phyloP scores from a whole-genome alignment of 2,113 vertebrate genomes.

The Zosterops japonicus region DNA sequence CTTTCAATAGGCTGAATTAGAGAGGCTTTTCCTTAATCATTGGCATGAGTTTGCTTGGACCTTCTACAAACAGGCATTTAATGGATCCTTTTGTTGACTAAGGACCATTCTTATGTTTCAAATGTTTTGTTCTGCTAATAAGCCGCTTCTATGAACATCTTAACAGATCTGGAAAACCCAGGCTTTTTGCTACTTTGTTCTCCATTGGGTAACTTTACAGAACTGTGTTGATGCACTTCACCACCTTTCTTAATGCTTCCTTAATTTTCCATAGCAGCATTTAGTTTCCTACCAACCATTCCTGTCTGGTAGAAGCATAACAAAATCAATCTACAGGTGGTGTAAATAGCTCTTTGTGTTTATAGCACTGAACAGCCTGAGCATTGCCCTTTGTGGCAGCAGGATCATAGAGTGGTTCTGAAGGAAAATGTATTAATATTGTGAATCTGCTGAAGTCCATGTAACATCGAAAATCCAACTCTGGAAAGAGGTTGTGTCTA shows the following conservation, averaged over 20 bases:
- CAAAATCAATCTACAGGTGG: neutral
- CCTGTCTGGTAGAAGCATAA: neutral
- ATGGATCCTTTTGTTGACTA: neutral
- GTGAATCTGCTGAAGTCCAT: neutral
- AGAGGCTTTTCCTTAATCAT: neutral
- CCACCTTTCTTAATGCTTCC: neutral
- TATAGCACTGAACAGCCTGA: neutral
- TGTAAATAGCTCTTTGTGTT: neutral
- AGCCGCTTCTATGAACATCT: neutral
- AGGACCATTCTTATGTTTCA: neutral
- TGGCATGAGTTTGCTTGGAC: neutral
- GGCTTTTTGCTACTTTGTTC: neutral
- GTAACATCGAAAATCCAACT: neutral
- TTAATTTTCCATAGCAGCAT: neutral
- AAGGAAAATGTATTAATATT: neutral
- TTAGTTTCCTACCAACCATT: neutral
- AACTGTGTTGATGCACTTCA: neutral
- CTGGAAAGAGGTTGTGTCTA: neutral
- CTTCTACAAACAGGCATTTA: neutral
- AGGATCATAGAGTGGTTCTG: neutral
- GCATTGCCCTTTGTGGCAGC: neutral
- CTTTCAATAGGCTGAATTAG: neutral
- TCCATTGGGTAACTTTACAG: neutral
- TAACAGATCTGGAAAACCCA: neutral
- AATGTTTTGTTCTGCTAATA: neutral